Evolutionary conservation across 1,140 invertebrate species (phyloP).

Genomic region (Leptinotarsa lineolata): DNA sequence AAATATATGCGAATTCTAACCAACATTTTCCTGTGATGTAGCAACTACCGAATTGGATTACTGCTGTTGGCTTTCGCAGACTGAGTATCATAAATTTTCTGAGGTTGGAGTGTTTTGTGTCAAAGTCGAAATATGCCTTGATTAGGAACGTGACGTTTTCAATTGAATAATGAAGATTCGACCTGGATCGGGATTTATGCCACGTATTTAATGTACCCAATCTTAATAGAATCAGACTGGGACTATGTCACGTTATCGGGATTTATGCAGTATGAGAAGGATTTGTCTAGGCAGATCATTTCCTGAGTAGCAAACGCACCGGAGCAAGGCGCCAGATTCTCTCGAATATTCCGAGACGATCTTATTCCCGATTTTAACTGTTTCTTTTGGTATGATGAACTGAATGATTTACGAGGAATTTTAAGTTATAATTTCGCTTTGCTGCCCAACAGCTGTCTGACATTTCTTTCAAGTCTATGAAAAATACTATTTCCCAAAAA

Average conservation of each 20-base stretch:
- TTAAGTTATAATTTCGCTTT: no score
- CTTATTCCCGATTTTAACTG: no score
- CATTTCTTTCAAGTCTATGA: no score
- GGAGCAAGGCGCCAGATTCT: no score
- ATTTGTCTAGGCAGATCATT: background rate
- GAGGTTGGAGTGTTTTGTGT: background rate
- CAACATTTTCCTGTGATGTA: background rate
- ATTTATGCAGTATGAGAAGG: conserved; percentile 11
- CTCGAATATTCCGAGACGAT: no score
- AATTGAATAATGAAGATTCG: conserved; percentile 13
- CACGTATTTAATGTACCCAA: conserved; percentile 15
- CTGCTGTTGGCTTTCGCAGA: background rate
- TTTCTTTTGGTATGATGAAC: no score
- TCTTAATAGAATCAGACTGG: conserved; percentile 16
- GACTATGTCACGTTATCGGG: background rate
- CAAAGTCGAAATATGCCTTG: background rate
- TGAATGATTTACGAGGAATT: no score
- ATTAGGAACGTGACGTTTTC: conserved; percentile 5
- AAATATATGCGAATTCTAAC: background rate
- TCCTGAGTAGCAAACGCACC: no score
- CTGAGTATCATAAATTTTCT: background rate
- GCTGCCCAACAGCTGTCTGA: no score
- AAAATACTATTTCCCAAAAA: no score
- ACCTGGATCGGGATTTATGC: background rate
- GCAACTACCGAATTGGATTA: background rate